Base-by-base conservation (phyloP, 1,140 invertebrate species). In the Drosophila nebulosa region DNA sequence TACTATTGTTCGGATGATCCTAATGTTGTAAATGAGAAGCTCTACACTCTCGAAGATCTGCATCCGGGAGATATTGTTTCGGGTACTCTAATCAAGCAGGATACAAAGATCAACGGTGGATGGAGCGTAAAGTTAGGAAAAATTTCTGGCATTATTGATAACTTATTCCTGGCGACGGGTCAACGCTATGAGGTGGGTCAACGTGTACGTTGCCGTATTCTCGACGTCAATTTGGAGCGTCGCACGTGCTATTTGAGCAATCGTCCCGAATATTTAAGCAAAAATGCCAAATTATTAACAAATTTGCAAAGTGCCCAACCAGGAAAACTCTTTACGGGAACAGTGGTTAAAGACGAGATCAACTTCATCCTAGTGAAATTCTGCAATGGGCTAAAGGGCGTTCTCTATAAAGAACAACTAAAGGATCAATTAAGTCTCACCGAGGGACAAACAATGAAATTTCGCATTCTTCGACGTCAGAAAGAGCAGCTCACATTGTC, bases 1-100 rank as follows among this genome's bases (percentile, higher is more conserved):
- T 95, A 93, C 69, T 91, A 94, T 35, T 94, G 94, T 67, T 92
- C 93, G 1, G 93, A 94, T 81, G 92, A 94, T 80, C 88, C 92
- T 58, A 81, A 92, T 9, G 26, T 94, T 1, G 63, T 95, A 0
- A 86, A 93, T 30, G 88, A 93, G 51, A 92, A 92, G 52, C 76
- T 91, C 69, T 93, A 94, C 42, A 90, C 88, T 0, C 56, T 91
- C 2, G 77, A 86, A n/a, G 93, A 94, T 76, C 74, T 95, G 0
- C 76, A 90, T 56, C 63, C 92, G 0, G 95, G 95, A 0, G 91
- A 94, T 21, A 51, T 92, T 35, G 84, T 94, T 1, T 79, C 91
- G 6, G 94, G 92, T 0, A 91, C 58, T 5, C 90, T 95, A 1
- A 59, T 90, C 26, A 69, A 86, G 35, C 72, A 74, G 83, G 76